Evolutionary conservation across 2,797 vertebrate species (phyloP), one percentile per base, ranked within the genome.

Genomic region (Hippocampus kuda): DNA sequence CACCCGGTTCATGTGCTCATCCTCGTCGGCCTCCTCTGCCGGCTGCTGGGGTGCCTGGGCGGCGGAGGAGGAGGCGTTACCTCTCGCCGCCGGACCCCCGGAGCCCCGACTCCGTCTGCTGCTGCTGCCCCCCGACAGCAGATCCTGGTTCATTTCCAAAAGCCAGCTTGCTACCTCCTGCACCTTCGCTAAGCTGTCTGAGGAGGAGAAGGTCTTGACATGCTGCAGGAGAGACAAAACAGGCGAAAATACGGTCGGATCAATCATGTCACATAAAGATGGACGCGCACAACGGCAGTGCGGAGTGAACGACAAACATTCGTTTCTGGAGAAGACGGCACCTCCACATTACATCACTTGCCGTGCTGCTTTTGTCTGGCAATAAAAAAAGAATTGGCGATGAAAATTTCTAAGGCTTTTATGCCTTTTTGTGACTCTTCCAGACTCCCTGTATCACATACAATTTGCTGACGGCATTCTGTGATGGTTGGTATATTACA

Each of bases 71-170:
- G 94, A 93, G 92, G 94, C 90, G 90, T 97, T 98, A 93, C 95
- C 95, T 95, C 92, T 90, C 86, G 93, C 88, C 83, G 92, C 93
- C 79, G 93, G 90, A 81, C 92, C 93, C 88, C 93, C 95, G 80
- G 93, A 92, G 86, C 93, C 92, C 80, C 93, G 92, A 91, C 94
- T 95, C 92, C 92, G 94, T 91, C 93, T 90, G 91, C 95, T 93
- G 92, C 96, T 95, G 95, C 96, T 97, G 95, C 95, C 95, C 94
- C 94, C 94, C 94, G 96, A 98, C 92, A 99, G 95, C 94, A 99
- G 93, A 94, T 99, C 96, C 92, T 97, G 96, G 96, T 99, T 99
- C 97, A 99, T 99, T 95, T 99, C 97, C 96, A 99, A 99, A 96
- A 99, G 95, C 97, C 97, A 99, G 97, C 95, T 99, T 99, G 97